Conservation (phyloP, 2,113 vertebrate genomes). For the Tupaia chinensis region DNA sequence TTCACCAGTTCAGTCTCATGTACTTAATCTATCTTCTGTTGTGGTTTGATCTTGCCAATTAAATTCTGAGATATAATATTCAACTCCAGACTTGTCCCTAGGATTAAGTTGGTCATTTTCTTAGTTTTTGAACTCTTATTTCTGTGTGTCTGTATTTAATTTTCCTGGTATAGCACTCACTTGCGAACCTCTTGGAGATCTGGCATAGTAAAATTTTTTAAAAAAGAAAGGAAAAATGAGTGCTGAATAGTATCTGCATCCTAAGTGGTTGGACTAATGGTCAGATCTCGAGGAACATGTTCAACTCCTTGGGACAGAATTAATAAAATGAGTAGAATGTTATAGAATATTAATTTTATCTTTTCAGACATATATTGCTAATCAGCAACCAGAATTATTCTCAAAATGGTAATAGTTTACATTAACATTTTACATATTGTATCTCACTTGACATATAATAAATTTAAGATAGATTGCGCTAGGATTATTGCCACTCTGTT, state of each 20-base stretch:
- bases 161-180: too few relatives aligned
- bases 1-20: too few relatives aligned
- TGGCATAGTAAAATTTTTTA: too few relatives aligned
- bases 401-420: not conserved
- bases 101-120: too few relatives aligned
- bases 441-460: not conserved
- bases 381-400: not conserved
- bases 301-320: slow-evolving; percentile 12
- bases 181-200: too few relatives aligned
- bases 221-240: not conserved
- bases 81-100: too few relatives aligned
- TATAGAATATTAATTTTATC: not conserved
- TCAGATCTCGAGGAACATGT: slow-evolving; percentile 15
- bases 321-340: slow-evolving; percentile 33
- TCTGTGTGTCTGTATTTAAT: too few relatives aligned
- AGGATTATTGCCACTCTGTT: not conserved
- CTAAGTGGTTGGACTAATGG: not conserved
- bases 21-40: too few relatives aligned
- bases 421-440: not conserved
- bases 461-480: not conserved
- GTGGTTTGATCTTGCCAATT: too few relatives aligned
- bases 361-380: not conserved
- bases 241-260: not conserved
- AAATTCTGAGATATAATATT: too few relatives aligned
- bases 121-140: too few relatives aligned